phyloP scores from a whole-genome alignment of 2,888 invertebrate genomes.

The Calliphora vomitoria region DNA sequence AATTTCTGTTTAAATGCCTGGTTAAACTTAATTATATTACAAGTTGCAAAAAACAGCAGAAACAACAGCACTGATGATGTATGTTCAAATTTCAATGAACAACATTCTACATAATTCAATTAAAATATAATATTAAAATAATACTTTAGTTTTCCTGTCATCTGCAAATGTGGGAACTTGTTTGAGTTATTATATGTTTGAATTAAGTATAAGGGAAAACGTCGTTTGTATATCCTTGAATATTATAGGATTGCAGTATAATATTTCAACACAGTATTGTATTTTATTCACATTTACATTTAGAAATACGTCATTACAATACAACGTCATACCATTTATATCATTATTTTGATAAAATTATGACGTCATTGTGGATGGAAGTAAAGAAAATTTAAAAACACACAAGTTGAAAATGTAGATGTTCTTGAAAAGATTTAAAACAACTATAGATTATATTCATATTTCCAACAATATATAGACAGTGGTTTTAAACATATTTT shows the following conservation, averaged over 20 bases:
- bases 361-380: constrained; percentile 11
- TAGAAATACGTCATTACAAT: background rate
- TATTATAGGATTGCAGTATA: background rate
- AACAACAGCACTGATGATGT: constrained; percentile 2
- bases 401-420: background rate
- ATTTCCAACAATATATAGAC: background rate
- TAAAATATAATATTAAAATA: constrained; percentile 58
- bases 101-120: constrained; percentile 58
- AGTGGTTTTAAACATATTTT: background rate
- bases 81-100: constrained; percentile 33
- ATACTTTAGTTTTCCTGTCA: constrained; percentile 44
- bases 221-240: constrained; percentile 34
- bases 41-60: background rate
- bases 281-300: background rate
- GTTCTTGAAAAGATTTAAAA: background rate
- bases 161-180: background rate
- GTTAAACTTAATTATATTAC: constrained; percentile 55
- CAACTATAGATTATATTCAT: background rate
- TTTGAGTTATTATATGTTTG: constrained; percentile 3
- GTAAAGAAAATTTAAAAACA: background rate
- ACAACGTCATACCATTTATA: constrained; percentile 25
- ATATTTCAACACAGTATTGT: background rate
- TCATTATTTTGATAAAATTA: background rate
- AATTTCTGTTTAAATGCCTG: constrained; percentile 25
- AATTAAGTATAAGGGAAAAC: background rate